Conservation (phyloP, 2,888 invertebrate species). For the Stramonita haemastoma region DNA sequence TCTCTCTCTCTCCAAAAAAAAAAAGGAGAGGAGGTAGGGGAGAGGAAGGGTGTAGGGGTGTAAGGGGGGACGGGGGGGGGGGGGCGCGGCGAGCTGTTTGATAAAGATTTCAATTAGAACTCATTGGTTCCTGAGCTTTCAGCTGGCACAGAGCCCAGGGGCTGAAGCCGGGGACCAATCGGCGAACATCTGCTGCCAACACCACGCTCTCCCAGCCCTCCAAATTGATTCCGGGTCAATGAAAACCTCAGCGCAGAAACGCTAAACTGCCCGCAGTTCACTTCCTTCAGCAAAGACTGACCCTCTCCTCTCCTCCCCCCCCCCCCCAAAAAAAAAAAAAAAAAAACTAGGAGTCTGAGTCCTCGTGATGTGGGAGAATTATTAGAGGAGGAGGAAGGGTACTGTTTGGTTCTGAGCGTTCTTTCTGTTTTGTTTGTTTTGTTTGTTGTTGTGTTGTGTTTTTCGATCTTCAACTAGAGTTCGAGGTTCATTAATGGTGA, state of each 20-base stretch:
- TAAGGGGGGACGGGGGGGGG: not conserved
- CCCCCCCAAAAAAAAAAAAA: too few species aligned
- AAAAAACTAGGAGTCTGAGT: too few species aligned
- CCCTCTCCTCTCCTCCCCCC: too few species aligned
- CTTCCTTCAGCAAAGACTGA: too few species aligned
- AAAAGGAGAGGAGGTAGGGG: not conserved
- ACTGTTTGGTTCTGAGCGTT: too few species aligned
- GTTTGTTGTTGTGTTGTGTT: too few species aligned
- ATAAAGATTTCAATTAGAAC: conserved; percentile 37
- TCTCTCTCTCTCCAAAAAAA: not conserved
- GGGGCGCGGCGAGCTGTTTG: not conserved
- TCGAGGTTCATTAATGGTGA: too few species aligned
- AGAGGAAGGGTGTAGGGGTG: not conserved
- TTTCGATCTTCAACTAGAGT: too few species aligned
- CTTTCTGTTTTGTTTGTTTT: too few species aligned
- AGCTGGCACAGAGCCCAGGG: not conserved
- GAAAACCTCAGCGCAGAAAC: not conserved
- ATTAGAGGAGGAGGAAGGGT: too few species aligned
- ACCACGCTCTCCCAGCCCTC: not conserved
- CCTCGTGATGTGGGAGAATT: too few species aligned
- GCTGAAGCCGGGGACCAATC: conserved; percentile 17
- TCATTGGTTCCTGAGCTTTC: not conserved
- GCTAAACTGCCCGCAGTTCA: conserved; percentile 20
- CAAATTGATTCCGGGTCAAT: conserved; percentile 42
- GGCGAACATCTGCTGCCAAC: conserved; percentile 32